These are phyloP conservation scores for Erebia ligea DNA, from an alignment of 2,888 invertebrate species.

Conservation along the genomic window DNA sequence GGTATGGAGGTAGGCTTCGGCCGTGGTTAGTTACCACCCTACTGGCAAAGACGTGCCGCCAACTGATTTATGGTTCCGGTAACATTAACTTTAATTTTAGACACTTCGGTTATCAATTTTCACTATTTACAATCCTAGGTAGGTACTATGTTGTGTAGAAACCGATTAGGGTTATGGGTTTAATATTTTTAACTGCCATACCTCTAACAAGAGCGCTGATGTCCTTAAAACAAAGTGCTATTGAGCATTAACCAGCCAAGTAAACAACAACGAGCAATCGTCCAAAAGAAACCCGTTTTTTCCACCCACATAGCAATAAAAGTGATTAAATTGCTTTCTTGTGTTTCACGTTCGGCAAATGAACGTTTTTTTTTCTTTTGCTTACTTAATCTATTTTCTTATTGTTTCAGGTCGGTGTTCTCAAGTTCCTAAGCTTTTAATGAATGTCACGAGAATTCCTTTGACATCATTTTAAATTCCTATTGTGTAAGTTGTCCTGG, in stretches of 20 bases:
- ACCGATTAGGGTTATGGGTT: no score
- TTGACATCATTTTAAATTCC: neutral
- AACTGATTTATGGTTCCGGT: no score
- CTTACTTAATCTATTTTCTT: constrained; percentile 16
- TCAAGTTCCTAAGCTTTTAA: constrained; percentile 13
- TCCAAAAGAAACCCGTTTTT: constrained; percentile 9
- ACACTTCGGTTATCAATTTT: no score
- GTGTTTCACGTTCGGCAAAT: constrained; percentile 19
- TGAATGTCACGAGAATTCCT: neutral
- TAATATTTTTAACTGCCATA: neutral
- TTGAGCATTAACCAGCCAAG: constrained; percentile 17
- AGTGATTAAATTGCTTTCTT: constrained; percentile 24
- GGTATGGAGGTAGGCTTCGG: no score
- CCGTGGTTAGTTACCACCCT: no score
- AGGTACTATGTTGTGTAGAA: no score
- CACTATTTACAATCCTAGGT: no score
- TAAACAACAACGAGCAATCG: constrained; percentile 21
- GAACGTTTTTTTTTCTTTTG: neutral
- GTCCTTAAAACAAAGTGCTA: constrained; percentile 11
- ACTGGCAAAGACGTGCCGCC: no score
- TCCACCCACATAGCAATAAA: constrained; percentile 15
- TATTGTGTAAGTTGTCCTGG: constrained; percentile 2
- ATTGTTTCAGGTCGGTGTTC: constrained; percentile 9
- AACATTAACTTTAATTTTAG: no score
- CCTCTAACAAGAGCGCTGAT: neutral